Percentiles rank a stretch among this genome's conserved stretches.
phyloP scores from a whole-genome alignment of 2,113 vertebrate genomes.

The Rana temporaria region DNA sequence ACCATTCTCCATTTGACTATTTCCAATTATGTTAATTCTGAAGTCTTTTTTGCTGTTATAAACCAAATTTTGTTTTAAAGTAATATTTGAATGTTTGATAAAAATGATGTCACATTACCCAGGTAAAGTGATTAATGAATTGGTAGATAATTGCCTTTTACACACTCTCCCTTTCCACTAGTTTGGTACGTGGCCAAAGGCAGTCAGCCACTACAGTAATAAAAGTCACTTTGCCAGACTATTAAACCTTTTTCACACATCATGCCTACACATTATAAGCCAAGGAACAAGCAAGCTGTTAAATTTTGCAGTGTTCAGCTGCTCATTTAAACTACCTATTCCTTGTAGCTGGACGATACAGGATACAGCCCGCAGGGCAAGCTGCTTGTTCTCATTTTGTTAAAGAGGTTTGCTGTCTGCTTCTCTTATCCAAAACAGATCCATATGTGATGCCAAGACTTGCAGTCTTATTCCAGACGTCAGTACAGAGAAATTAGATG shows the following conservation, averaged over 20 bases:
- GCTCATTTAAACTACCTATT: slow-evolving; percentile 21
- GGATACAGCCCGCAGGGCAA: slow-evolving; percentile 12
- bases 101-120: background rate
- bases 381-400: slow-evolving; percentile 35
- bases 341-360: background rate
- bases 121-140: background rate
- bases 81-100: background rate
- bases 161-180: background rate
- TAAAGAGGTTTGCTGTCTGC: slow-evolving; percentile 22
- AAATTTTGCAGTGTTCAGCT: slow-evolving; percentile 26
- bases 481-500: too few relatives aligned
- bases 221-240: background rate
- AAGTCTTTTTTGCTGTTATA: too few relatives aligned
- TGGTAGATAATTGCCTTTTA: background rate
- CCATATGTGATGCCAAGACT: slow-evolving; percentile 4
- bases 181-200: background rate
- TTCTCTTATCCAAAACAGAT: slow-evolving; percentile 47
- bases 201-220: background rate
- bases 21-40: too few relatives aligned
- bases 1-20: too few relatives aligned
- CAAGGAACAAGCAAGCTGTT: slow-evolving; percentile 4
- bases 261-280: background rate
- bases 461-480: too few relatives aligned
- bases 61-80: too few relatives aligned
- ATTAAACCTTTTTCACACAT: background rate